Evolutionary conservation across 2,888 invertebrate species (phyloP).

Genomic region (Nesidiocoris tenuis): DNA sequence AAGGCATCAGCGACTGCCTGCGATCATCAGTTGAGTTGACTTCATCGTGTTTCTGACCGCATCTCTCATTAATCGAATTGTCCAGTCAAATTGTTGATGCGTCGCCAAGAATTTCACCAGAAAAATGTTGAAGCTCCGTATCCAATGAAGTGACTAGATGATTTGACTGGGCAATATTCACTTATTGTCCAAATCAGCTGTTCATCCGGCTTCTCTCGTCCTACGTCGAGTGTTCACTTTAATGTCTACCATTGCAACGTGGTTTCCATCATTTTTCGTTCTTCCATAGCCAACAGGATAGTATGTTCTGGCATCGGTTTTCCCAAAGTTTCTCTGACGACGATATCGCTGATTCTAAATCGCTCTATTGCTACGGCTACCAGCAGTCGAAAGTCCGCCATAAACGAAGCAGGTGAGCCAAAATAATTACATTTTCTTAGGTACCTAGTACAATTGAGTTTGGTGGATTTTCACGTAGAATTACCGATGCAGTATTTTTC

Average conservation of each 20-base stretch:
- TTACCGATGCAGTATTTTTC: too few species aligned
- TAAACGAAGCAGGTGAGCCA: slow-evolving; percentile 76
- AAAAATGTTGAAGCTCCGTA: too few species aligned
- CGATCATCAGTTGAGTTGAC: background rate
- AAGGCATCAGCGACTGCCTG: background rate
- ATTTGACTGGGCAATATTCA: too few species aligned
- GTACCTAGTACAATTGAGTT: background rate
- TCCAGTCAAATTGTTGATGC: too few species aligned
- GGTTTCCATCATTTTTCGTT: background rate
- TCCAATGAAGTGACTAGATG: too few species aligned
- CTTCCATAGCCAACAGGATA: slow-evolving; percentile 46
- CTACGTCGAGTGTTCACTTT: too few species aligned
- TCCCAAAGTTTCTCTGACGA: slow-evolving; percentile 50
- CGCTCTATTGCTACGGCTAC: slow-evolving; percentile 49
- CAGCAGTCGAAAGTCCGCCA: slow-evolving; percentile 63
- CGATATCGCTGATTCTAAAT: slow-evolving; percentile 49
- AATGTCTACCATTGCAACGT: too few species aligned
- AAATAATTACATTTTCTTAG: background rate
- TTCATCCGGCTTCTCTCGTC: too few species aligned
- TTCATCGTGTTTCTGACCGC: background rate
- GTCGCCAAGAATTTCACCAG: too few species aligned
- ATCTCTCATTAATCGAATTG: background rate
- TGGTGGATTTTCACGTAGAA: too few species aligned
- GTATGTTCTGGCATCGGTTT: slow-evolving; percentile 47
- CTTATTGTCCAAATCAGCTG: too few species aligned